Conservation (phyloP, 1,140 invertebrate species). For the Sminthurides bifidus region DNA sequence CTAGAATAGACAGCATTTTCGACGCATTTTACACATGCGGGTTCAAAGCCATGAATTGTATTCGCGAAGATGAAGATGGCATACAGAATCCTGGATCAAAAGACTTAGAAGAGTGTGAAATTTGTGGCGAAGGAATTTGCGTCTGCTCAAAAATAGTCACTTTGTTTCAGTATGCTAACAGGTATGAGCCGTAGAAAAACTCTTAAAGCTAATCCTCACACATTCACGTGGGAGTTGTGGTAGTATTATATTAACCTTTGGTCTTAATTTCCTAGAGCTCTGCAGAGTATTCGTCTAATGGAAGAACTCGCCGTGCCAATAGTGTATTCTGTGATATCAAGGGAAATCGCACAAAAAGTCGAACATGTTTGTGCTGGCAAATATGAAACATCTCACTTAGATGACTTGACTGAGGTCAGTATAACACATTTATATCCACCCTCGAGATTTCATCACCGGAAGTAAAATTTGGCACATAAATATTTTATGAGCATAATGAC, state of each 20-base stretch:
- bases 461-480: too few species aligned
- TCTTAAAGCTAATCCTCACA: background rate
- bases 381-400: constrained; percentile 20
- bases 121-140: constrained; percentile 60
- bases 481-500: too few species aligned
- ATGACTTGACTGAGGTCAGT: constrained; percentile 13
- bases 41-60: constrained; percentile 22
- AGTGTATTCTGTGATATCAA: constrained; percentile 17
- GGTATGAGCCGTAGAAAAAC: constrained; percentile 37
- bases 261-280: constrained; percentile 6
- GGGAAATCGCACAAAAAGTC: constrained; percentile 16
- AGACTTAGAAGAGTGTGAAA: constrained; percentile 43
- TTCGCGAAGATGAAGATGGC: constrained; percentile 1
- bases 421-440: constrained; percentile 2
- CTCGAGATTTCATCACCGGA: too few species aligned
- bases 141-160: constrained; percentile 59
- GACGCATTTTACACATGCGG: constrained; percentile 27
- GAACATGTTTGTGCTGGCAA: constrained; percentile 13
- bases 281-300: constrained; percentile 33
- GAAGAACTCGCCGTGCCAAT: constrained; percentile 35
- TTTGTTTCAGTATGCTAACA: constrained; percentile 66
- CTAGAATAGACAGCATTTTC: constrained; percentile 18
- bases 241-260: constrained; percentile 32
- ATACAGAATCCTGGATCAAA: constrained; percentile 12
- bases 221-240: constrained; percentile 4